Evolutionary conservation across 2,888 invertebrate species (phyloP).

Genomic region (Nasonia oneida): DNA sequence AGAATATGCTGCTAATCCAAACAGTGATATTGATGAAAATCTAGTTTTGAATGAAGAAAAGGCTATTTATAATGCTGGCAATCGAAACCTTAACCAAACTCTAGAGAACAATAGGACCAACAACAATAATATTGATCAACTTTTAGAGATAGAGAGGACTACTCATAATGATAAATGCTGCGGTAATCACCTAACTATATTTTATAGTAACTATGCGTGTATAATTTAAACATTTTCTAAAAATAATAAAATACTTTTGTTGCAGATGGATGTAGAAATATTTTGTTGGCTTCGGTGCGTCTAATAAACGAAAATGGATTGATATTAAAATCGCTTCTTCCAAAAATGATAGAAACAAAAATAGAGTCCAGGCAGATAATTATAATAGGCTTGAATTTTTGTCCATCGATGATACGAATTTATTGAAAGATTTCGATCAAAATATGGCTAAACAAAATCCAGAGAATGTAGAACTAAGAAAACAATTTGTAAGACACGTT

Average conservation of each 20-base stretch:
- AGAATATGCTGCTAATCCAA: too few relatives aligned
- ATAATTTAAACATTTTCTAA: neutral
- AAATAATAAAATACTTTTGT: neutral
- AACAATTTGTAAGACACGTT: constrained; percentile 5
- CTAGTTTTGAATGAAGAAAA: neutral
- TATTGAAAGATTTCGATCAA: constrained; percentile 12
- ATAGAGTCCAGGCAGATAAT: neutral
- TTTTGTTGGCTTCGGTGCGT: constrained; percentile 3
- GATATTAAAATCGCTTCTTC: neutral
- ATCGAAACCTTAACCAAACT: neutral
- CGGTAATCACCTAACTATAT: neutral
- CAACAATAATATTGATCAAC: constrained; percentile 5
- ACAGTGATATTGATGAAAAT: neutral
- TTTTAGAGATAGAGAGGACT: neutral
- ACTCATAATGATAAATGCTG: neutral
- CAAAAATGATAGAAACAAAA: neutral
- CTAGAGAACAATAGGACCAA: neutral
- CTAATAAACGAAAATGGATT: neutral
- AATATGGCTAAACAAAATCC: neutral
- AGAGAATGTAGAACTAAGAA: constrained; percentile 6
- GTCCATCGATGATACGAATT: neutral
- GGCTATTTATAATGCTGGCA: neutral
- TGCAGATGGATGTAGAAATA: neutral
- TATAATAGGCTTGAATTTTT: constrained; percentile 4
- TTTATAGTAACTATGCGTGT: neutral